Evolutionary conservation across 2,113 vertebrate species (phyloP).

Genomic region (Melanotaenia duboulayi): DNA sequence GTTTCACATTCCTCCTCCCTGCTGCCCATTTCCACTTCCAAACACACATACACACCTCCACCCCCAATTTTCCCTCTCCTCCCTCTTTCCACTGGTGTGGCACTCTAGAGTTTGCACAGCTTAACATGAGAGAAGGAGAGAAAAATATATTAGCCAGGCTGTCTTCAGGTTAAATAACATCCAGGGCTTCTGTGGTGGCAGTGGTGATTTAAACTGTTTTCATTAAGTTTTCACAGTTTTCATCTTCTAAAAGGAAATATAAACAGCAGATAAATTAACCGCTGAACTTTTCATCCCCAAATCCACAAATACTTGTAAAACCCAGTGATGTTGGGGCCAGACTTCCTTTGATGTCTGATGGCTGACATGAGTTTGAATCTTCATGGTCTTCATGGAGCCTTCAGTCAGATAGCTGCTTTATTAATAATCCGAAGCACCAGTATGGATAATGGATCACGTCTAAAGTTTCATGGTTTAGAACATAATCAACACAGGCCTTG

Average conservation of each 20-base stretch:
- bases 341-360: slow-evolving; percentile 18
- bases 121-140: slow-evolving; percentile 63
- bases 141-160: slow-evolving; percentile 51
- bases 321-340: slow-evolving; percentile 14
- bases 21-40: slow-evolving; percentile 76
- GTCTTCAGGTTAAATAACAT: slow-evolving; percentile 46
- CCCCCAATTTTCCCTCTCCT: slow-evolving; percentile 49
- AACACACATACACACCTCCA: slow-evolving; percentile 46
- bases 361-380: slow-evolving; percentile 26
- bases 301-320: slow-evolving; percentile 5
- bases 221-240: slow-evolving; percentile 45
- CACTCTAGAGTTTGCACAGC: slow-evolving; percentile 61
- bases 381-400: background rate
- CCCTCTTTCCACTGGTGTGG: slow-evolving; percentile 68
- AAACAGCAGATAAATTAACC: slow-evolving; percentile 22
- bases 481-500: too few relatives aligned
- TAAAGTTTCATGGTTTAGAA: too few relatives aligned
- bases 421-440: too few relatives aligned
- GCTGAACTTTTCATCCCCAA: slow-evolving; percentile 7
- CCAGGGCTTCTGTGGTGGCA: slow-evolving; percentile 35
- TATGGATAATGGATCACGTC: too few relatives aligned
- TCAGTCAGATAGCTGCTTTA: too few relatives aligned
- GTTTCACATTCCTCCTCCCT: slow-evolving; percentile 84
- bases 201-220: slow-evolving; percentile 39
- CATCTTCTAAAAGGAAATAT: slow-evolving; percentile 18